Percentiles rank a stretch among this genome's conserved stretches.
These are phyloP conservation scores for Synanthedon tipuliformis DNA, from an alignment of 2,888 invertebrate genomes.

Conservation along the genomic window DNA sequence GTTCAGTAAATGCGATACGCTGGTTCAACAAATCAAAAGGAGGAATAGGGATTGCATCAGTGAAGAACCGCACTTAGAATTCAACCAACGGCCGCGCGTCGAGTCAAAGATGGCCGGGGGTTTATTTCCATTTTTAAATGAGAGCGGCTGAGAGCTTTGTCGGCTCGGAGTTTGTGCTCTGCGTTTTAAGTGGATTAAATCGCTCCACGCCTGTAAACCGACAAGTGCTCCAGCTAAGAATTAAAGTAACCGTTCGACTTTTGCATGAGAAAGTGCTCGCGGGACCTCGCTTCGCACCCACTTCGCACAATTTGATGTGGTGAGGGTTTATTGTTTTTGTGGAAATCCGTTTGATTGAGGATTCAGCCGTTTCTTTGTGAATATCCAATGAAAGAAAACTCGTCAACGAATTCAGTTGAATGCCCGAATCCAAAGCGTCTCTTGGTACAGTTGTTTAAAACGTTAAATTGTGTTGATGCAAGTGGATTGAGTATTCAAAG, in stretches of 20 bases:
- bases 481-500: background rate
- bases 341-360: constrained; percentile 39
- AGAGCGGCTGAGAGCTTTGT: constrained; percentile 70
- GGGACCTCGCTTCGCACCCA: constrained; percentile 52
- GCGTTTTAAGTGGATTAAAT: constrained; percentile 73
- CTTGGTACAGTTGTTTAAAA: background rate
- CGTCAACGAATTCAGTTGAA: constrained; percentile 43
- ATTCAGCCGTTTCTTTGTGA: constrained; percentile 48
- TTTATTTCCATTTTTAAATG: constrained; percentile 72
- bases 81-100: constrained; percentile 53
- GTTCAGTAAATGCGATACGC: background rate
- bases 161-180: constrained; percentile 67
- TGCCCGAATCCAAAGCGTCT: constrained; percentile 8
- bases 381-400: constrained; percentile 54
- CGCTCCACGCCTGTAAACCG: constrained; percentile 69
- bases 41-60: constrained; percentile 46
- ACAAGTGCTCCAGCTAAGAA: constrained; percentile 67
- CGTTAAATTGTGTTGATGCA: background rate
- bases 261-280: constrained; percentile 67
- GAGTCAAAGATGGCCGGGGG: constrained; percentile 66
- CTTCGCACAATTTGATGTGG: constrained; percentile 46
- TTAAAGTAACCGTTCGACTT: constrained; percentile 70
- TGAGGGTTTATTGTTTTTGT: constrained; percentile 42
- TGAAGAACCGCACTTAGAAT: constrained; percentile 57
- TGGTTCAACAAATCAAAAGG: constrained; percentile 19